Percentiles rank a stretch among this genome's conserved stretches.
These are phyloP conservation scores for Blennius ocellaris DNA, from an alignment of 2,113 vertebrate species.

Conservation along the genomic window DNA sequence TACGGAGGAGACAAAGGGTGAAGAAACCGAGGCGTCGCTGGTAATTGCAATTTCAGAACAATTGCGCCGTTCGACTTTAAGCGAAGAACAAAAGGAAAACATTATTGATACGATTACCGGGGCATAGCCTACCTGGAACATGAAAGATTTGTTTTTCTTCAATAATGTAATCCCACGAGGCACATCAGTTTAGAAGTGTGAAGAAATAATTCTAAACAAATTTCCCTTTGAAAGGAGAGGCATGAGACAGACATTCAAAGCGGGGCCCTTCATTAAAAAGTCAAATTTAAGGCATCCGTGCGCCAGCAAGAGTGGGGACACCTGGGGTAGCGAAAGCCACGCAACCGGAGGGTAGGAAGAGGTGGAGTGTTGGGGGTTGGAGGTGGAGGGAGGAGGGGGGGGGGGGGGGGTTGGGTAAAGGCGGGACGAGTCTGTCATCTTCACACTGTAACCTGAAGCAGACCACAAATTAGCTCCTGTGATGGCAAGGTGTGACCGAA, in stretches of 20 bases:
- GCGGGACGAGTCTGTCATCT: slow-evolving; percentile 78
- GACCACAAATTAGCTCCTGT: slow-evolving; percentile 81
- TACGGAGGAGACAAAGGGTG: slow-evolving; percentile 69
- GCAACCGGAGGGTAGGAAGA: slow-evolving; percentile 50
- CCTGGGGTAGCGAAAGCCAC: slow-evolving; percentile 72
- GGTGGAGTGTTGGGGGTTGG: slow-evolving; percentile 1
- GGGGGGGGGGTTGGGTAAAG: slow-evolving; percentile 9
- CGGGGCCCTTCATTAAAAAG: slow-evolving; percentile 82
- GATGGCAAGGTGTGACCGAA: slow-evolving; percentile 82
- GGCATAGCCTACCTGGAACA: slow-evolving; percentile 80
- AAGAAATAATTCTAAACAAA: slow-evolving; percentile 79
- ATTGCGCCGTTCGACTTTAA: slow-evolving; percentile 73
- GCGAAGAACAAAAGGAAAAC: slow-evolving; percentile 81
- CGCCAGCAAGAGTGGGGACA: slow-evolving; percentile 68
- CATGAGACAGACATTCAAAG: slow-evolving; percentile 78
- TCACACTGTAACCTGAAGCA: slow-evolving; percentile 82
- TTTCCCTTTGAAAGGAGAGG: slow-evolving; percentile 74
- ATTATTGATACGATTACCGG: slow-evolving; percentile 80
- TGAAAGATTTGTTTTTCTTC: slow-evolving; percentile 78
- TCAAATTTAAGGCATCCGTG: slow-evolving; percentile 77
- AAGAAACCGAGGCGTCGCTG: slow-evolving; percentile 60
- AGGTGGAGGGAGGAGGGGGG: background rate
- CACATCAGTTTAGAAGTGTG: slow-evolving; percentile 81
- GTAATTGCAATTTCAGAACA: slow-evolving; percentile 81
- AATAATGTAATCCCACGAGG: slow-evolving; percentile 81